A percentile compares a stretch with the other conserved stretches of the same genome.
Evolutionary conservation across 1,140 invertebrate genomes (phyloP).

Genomic region (Acromyrmex echinatior): DNA sequence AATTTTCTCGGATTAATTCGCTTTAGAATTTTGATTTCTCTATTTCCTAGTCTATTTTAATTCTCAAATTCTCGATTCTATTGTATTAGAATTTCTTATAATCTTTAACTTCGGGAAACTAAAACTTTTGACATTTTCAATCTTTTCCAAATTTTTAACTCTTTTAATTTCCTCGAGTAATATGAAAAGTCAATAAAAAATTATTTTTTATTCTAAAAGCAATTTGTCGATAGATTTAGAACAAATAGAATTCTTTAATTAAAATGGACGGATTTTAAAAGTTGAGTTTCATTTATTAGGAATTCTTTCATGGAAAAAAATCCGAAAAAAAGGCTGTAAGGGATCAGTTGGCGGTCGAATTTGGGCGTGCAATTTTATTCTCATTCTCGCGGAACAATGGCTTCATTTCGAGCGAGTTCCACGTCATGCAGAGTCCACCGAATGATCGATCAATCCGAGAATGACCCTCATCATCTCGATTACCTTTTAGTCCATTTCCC

Average conservation of each 20-base stretch:
- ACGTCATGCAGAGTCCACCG: slow-evolving; percentile 7
- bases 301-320: slow-evolving; percentile 20
- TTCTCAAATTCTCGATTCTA: neutral
- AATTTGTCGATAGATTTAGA: slow-evolving; percentile 43
- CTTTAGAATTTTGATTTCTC: neutral
- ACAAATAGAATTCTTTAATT: slow-evolving; percentile 49
- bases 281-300: slow-evolving; percentile 31
- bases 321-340: slow-evolving; percentile 33
- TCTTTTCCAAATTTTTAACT: neutral
- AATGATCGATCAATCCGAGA: slow-evolving; percentile 51
- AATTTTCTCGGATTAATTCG: neutral
- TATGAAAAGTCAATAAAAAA: neutral
- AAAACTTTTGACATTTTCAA: neutral
- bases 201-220: slow-evolving; percentile 34
- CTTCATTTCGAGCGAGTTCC: slow-evolving; percentile 36
- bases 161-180: neutral
- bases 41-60: neutral
- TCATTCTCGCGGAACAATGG: slow-evolving; percentile 32
- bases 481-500: slow-evolving; percentile 35
- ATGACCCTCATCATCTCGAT: slow-evolving; percentile 49
- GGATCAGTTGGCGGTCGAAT: slow-evolving; percentile 13
- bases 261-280: slow-evolving; percentile 45
- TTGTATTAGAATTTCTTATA: too few relatives aligned
- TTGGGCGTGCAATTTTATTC: slow-evolving; percentile 37
- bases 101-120: neutral